Base-by-base conservation (phyloP, 37 sponge, comb jelly and placozoan species). In the Amphimedon queenslandica region DNA sequence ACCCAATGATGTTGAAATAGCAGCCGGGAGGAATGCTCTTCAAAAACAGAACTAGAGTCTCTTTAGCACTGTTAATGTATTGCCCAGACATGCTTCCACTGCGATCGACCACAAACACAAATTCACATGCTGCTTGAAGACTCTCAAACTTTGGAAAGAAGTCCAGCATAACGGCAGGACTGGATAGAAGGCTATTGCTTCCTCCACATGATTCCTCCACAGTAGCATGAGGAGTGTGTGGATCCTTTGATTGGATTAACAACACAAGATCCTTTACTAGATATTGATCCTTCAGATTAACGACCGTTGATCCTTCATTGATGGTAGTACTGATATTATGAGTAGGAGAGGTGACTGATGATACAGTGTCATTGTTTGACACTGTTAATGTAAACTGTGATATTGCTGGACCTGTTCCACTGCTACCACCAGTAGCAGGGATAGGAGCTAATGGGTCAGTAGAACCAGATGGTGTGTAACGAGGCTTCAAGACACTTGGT, bases 1-100 rank as follows among this genome's bases (percentile, higher is more conserved):
- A 92, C 28, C 93, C 88, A 35, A 92, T 76, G 58, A 92, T 87
- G 85, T 92, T 87, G 78, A 92, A 92, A 40, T 53, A 76, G 58
- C 88, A 84, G 39, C 88, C 93, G 36, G 70, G 69, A 38, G 88
- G 81, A 28, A 92, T 67, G 71, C 93, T 92, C 80, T 84, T 87
- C 41, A 92, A 85, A 51, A 92, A 87, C 36, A 92, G 68, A 28
- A 80, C 51, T 47, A 92, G 82, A 37, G 93, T 87, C 42, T 92
- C 93, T 29, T 75, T 36, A 61, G 88, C 88, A 51, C 84, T 69
- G 32, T 58, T 60, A 73, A 87, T 92, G 81, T 64, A 81, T 11
- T 53, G 29, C 11, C 92, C 92, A 20, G 64, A 32, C 93, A 92
- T 92, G 40, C 88, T 87, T 21, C 92, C 92, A 76, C 92, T 92